Evolutionary conservation across 2,113 vertebrate species (phyloP), one percentile per base, ranked within the genome.

Genomic region (Eolophus roseicapilla): DNA sequence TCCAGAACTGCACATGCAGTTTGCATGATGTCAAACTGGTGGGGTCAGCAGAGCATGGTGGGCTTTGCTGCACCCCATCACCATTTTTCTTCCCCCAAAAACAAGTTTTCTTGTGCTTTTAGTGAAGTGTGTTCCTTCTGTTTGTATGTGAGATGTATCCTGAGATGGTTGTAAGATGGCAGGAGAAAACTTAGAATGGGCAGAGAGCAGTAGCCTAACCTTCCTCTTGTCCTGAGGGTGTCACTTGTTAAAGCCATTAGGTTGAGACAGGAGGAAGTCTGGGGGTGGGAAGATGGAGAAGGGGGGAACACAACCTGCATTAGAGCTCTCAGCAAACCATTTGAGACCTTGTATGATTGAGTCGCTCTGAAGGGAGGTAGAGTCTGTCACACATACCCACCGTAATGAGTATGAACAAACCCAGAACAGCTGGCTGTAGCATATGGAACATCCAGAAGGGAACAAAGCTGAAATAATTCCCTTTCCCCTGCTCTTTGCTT

Each of bases 391-490:
- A 93, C 67, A 57, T 49, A 46, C 92, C 90, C 83, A 60, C 93
- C 73, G 35, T 71, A 79, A 86, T 93, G 95, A 90, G 86, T 15
- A 43, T 35, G 88, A 95, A 82, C 80, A 96, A 91, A 94, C 88
- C 76, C 88, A 88, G 24, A 96, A 94, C 96, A 95, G 96, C 96
- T 96, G 92, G 88, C 80, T 95, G 77, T 8, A 93, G 73, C 96
- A 95, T 96, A 96, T 95, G 95, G 96, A 96, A 65, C 88, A 94
- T 92, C 95, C 96, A 95, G 92, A 96, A 97, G 96, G 93, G 88
- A 95, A 79, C 82, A 95, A 90, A 92, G 83, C 92, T 96, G 90
- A 96, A 96, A 96, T 95, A 96, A 95, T 93, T 95, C 96, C 96
- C 91, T 95, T 96, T 94, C 82, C 95, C 94, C 77, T 88, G 86